phyloP scores from a whole-genome alignment of 2,113 vertebrate genomes.

The Daphoenositta chrysoptera region DNA sequence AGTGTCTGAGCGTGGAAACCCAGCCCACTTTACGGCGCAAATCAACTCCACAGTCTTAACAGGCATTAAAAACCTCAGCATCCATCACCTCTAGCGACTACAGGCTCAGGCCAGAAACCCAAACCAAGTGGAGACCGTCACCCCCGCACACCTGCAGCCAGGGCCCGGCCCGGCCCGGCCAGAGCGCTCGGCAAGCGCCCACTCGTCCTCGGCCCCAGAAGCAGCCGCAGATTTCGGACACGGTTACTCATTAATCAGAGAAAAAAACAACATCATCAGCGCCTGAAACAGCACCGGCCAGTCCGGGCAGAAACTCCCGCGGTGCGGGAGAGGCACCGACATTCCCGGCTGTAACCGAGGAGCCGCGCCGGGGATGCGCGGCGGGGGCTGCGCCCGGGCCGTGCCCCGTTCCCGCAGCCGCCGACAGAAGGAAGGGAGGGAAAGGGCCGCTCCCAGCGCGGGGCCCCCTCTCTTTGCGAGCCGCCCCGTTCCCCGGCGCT shows the following conservation, averaged over 20 bases:
- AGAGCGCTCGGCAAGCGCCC: background rate
- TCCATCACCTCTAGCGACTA: too few species aligned
- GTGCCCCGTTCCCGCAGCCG: background rate
- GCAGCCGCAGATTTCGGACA: background rate
- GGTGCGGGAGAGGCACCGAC: background rate
- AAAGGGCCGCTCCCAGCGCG: background rate
- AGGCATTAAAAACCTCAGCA: background rate
- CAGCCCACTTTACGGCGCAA: background rate
- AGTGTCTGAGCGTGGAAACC: rapidly evolving
- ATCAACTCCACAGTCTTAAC: background rate
- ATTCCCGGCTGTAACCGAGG: rapidly evolving
- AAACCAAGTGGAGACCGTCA: rapidly evolving
- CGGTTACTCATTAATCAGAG: background rate
- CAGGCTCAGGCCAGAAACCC: background rate
- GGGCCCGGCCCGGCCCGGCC: background rate
- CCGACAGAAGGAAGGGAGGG: background rate
- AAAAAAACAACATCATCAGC: background rate
- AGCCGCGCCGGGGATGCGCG: rapidly evolving
- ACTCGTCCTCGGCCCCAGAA: background rate
- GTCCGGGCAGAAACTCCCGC: background rate
- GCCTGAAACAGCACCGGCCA: background rate
- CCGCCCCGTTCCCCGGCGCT: background rate
- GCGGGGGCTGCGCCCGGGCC: background rate
- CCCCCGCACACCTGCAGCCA: rapidly evolving
- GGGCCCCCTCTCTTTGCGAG: rapidly evolving